Conservation (phyloP, 2,888 invertebrate species). For the Trissonchulus sp. region DNA sequence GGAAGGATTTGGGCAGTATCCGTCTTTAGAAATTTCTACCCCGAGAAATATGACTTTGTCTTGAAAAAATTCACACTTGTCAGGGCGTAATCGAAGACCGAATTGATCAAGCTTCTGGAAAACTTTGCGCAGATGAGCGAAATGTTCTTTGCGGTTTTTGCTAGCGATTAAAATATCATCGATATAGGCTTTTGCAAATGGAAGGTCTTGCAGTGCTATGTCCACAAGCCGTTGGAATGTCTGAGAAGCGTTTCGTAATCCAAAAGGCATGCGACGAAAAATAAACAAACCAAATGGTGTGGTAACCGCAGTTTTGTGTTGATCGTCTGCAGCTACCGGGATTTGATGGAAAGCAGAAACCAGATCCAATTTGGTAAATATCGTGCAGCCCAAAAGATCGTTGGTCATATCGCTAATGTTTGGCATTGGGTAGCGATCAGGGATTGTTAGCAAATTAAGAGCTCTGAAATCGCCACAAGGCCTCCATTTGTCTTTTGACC, state of each 20-base stretch:
- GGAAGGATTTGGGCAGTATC: too few relatives aligned
- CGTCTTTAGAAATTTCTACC: too few relatives aligned
- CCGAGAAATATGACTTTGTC: background rate
- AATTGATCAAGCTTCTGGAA: background rate
- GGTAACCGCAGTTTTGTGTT: constrained; percentile 39
- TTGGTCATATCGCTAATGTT: background rate
- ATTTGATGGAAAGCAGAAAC: constrained; percentile 36
- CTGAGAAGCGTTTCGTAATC: constrained; percentile 38
- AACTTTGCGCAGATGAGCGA: constrained; percentile 27
- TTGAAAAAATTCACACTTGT: background rate
- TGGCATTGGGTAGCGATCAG: background rate
- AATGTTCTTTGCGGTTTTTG: constrained; percentile 34
- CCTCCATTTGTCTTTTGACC: background rate
- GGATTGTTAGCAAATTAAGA: background rate
- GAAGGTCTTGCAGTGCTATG: constrained; percentile 34
- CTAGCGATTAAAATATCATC: constrained; percentile 35
- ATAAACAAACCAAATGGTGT: constrained; percentile 38
- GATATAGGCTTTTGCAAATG: constrained; percentile 36
- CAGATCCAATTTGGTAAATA: constrained; percentile 34
- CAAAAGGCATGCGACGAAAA: constrained; percentile 43
- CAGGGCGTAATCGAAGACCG: background rate
- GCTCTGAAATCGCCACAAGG: background rate
- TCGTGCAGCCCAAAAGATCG: background rate
- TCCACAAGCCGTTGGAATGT: constrained; percentile 42
- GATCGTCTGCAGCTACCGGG: constrained; percentile 31